Base-by-base conservation (phyloP, 2,888 invertebrate species). In the Drosophila subsilvestris region DNA sequence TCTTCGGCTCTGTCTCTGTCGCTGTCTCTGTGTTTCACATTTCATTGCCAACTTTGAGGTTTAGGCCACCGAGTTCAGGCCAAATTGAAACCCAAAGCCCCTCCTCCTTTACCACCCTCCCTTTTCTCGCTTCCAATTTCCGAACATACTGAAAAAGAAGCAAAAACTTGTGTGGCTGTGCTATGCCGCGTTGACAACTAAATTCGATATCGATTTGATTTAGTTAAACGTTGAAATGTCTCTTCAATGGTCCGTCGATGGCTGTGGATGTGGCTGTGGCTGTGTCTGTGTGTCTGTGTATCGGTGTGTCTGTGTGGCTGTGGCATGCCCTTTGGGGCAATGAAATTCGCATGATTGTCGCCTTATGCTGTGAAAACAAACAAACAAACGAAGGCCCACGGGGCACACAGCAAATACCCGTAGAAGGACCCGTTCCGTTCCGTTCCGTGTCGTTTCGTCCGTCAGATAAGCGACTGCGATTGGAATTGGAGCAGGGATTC, bases 191-290 rank as follows among this genome's bases (percentile, higher is more conserved):
- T 73, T 85, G 84, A 85, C 84, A 88, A 86, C 86, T 85, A 83
- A 86, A 85, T 85, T 85, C 84, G 77, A 85, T 86, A 85, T 85
- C 84, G 84, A 88, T 85, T 85, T 85, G 88, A 85, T 88, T 86
- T 86, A 88, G 88, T 86, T 88, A 88, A 88, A 77, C 80, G 84
- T 51, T 63, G 67, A 80, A 83, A 78, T 72, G 72, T 70, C 69
- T 45, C 44, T 44, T 60, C 66, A 55, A 71, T 65, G 58, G 53
- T 27, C 37, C 48, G 54, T 37, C 48, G 42, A 55, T 48, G 45
- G 56, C 55, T n/a, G 37, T 37, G 14, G 47, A n/a, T n/a, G n/a
- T n/a, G 61, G 20, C 62, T 32, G 53, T 6, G 37, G 0, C 37
- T 6, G 37, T 37, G 12, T 4, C 32, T 49, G 43, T n/a, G n/a